Percentiles rank a stretch among this genome's conserved stretches.
Conservation (phyloP, 2,113 vertebrate genomes). For the Alligator mississippiensis region DNA sequence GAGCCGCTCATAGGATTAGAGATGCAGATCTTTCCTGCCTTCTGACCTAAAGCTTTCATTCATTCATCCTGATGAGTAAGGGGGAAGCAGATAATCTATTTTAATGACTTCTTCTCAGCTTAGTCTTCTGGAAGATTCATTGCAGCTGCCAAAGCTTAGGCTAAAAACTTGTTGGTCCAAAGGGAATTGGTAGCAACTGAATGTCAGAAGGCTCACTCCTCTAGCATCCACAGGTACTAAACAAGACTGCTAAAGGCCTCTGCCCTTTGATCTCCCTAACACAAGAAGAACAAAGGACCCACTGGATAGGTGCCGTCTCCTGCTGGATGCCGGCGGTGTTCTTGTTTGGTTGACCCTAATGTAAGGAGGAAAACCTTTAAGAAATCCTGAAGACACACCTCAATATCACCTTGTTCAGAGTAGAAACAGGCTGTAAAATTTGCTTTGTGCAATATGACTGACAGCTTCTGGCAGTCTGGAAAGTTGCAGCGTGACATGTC, state of each 20-base stretch:
- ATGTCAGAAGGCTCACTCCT: background rate
- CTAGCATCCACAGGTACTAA: background rate
- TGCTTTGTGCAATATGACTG: background rate
- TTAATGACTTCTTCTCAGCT: constrained; percentile 35
- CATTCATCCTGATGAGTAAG: constrained; percentile 13
- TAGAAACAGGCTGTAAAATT: too few species aligned
- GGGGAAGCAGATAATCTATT: constrained; percentile 21
- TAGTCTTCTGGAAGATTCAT: background rate
- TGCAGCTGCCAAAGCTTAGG: background rate
- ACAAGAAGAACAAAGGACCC: background rate
- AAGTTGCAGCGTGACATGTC: rapidly evolving
- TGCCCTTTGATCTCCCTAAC: background rate
- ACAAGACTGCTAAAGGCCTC: background rate
- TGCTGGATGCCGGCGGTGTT: background rate
- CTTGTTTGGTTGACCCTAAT: background rate
- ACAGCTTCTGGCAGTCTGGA: background rate
- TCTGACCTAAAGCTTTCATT: too few species aligned
- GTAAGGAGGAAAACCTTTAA: background rate
- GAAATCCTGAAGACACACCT: background rate
- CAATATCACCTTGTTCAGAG: too few species aligned
- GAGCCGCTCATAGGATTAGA: too few species aligned
- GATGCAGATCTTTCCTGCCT: too few species aligned
- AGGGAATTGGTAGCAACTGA: background rate
- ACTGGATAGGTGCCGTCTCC: constrained; percentile 12
- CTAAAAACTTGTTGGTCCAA: background rate